Conservation (phyloP, 1,140 invertebrate genomes). For the Heterodera schachtii region DNA sequence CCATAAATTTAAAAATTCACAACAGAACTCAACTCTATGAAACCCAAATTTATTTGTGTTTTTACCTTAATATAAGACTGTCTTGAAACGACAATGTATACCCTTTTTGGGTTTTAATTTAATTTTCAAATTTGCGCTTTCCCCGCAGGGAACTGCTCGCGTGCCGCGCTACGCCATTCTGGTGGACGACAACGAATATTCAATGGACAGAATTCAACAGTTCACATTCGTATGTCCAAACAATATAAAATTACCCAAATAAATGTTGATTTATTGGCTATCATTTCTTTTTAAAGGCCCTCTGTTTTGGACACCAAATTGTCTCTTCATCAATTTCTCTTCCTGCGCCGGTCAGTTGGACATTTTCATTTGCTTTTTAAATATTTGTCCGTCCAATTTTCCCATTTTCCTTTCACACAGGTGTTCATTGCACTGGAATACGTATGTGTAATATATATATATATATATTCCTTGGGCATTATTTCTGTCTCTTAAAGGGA, state of each 20-base stretch:
- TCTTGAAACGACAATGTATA: too few relatives aligned
- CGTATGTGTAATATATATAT: not conserved
- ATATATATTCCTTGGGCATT: too few relatives aligned
- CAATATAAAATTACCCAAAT: not conserved
- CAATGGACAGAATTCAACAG: constrained; percentile 16
- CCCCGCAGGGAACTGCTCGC: constrained; percentile 21
- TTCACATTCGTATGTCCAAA: constrained; percentile 1
- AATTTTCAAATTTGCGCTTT: too few relatives aligned
- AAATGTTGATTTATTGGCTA: too few relatives aligned
- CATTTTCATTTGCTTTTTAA: not conserved
- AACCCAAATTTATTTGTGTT: too few relatives aligned
- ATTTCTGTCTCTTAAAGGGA: not conserved
- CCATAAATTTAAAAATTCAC: too few relatives aligned
- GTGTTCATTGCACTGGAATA: constrained; percentile 40
- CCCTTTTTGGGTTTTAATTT: too few relatives aligned
- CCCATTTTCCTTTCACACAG: not conserved
- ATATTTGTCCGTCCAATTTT: not conserved
- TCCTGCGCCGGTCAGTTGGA: constrained; percentile 25
- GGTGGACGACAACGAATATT: constrained; percentile 28
- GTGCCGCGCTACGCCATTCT: constrained; percentile 22
- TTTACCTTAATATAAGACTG: too few relatives aligned
- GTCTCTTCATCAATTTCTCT: constrained; percentile 39
- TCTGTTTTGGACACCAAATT: constrained; percentile 46
- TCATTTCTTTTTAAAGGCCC: not conserved
- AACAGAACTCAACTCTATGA: too few relatives aligned